Evolutionary conservation across 2,797 vertebrate genomes (phyloP), one percentile per base, ranked within the genome.

Genomic region (Gallinago stenura): DNA sequence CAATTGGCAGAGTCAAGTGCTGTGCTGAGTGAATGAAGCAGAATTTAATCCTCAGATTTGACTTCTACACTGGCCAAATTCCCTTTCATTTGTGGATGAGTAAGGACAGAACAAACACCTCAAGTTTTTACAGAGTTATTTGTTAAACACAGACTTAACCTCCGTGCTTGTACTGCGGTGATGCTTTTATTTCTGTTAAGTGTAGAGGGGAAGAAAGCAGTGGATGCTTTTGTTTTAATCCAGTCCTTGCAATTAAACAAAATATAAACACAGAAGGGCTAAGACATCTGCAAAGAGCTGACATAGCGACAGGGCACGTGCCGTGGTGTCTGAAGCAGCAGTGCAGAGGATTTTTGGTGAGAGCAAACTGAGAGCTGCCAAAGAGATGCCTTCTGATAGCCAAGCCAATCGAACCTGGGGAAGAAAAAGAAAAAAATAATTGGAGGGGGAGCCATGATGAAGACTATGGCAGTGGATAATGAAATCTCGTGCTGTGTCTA

Each of bases 31-130:
- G 37, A 83, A 56, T 19, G 56, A 65, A 91, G 53, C 21, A 35
- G 37, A 73, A 65, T 48, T 65, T 90, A 87, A 35, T 48, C 37
- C 16, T 94, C 21, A 45, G 7, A 84, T 92, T 93, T 87, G 17
- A 77, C 15, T 90, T 14, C 65, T 70, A 18, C 22, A 3, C 17
- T 89, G 31, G 14, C 30, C 28, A 60, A 70, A 69, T 76, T 76
- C 11, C 17, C 10, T 89, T 79, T 83, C 18, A 60, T 77, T 87
- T 87, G 2, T 85, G 18, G 1, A 1, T 58, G 70, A n/a, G 22
- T 53, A 82, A 89, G 51, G 62, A 37, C 28, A 72, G 58, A 90
- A 48, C 9, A 88, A 84, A 62, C 13, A 22, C 10, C 31, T 82
- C 20, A 72, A 7, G 10, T 62, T 91, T 79, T 84, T 33, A 28